Evolutionary conservation across 2,797 vertebrate species (phyloP), one percentile per base, ranked within the genome.

Genomic region (Sebastes hopkinsi): DNA sequence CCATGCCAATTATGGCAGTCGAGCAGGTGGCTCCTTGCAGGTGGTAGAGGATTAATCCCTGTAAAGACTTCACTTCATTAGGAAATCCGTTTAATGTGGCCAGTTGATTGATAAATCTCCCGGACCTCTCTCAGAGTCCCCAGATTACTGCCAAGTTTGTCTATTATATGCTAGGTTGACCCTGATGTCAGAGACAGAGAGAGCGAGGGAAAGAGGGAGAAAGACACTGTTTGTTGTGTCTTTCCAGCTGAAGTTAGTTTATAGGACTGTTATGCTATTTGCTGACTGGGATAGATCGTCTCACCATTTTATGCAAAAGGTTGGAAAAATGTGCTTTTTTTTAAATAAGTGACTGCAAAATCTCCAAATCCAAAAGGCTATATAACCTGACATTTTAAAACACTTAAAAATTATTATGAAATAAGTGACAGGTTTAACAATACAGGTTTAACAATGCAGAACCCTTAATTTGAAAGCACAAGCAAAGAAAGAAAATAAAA

Each of bases 51-150:
- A 94, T 95, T 96, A 96, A 96, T 96, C 95, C 95, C 95, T 95
- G 94, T 96, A 94, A 96, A 96, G 95, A 96, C 94, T 94, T 94
- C 95, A 95, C 95, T 96, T 96, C 96, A 96, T 96, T 96, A 96
- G 95, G 95, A 94, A 96, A 95, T 96, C 96, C 91, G 94, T 96
- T 96, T 96, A 96, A 96, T 96, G 96, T 96, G 93, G 95, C 95
- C 94, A 89, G 92, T 95, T 94, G 94, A 96, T 96, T 96, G 95
- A 96, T 96, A 95, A 96, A 96, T 96, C 94, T 94, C 93, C 95
- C 94, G 90, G 95, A 94, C 94, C 93, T 94, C 93, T 93, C 92
- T 92, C 88, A 83, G 92, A 93, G 89, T 94, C 91, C 90, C 88
- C 83, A 91, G 90, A 94, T 94, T 94, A 94, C 88, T 94, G 95